A percentile compares a stretch with the other conserved stretches of the same genome.
Conservation (phyloP, 1,140 invertebrate species). For the Tetramorium simillimum region DNA sequence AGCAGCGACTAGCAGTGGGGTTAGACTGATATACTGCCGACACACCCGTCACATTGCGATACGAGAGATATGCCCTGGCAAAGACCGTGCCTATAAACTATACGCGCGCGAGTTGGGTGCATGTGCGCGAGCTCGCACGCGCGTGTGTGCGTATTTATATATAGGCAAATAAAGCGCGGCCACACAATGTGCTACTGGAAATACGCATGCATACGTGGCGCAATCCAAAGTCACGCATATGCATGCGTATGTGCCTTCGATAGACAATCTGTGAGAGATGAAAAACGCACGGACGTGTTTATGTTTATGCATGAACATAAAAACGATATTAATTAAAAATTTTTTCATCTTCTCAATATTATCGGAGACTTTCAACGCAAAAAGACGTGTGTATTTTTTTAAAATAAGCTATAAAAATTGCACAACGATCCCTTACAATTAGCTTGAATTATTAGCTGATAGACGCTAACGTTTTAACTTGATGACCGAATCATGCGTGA, state of each 20-base stretch:
- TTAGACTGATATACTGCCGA: slow-evolving; percentile 73
- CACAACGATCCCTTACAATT: background rate
- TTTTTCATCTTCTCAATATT: background rate
- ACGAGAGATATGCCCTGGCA: slow-evolving; percentile 66
- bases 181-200: slow-evolving; percentile 66
- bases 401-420: background rate
- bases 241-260: slow-evolving; percentile 35
- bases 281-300: slow-evolving; percentile 12
- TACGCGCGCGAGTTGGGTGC: slow-evolving; percentile 14
- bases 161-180: slow-evolving; percentile 48
- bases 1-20: slow-evolving; percentile 64
- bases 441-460: background rate
- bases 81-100: slow-evolving; percentile 45
- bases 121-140: background rate
- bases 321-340: slow-evolving; percentile 28
- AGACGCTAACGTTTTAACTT: background rate
- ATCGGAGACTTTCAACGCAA: background rate
- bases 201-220: background rate
- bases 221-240: background rate
- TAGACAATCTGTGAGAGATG: slow-evolving; percentile 22
- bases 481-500: background rate
- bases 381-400: background rate
- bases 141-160: slow-evolving; percentile 32
- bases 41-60: slow-evolving; percentile 76
- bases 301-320: background rate